These are phyloP conservation scores for Eueides isabella DNA, from an alignment of 1,140 invertebrate species.

Conservation along the genomic window DNA sequence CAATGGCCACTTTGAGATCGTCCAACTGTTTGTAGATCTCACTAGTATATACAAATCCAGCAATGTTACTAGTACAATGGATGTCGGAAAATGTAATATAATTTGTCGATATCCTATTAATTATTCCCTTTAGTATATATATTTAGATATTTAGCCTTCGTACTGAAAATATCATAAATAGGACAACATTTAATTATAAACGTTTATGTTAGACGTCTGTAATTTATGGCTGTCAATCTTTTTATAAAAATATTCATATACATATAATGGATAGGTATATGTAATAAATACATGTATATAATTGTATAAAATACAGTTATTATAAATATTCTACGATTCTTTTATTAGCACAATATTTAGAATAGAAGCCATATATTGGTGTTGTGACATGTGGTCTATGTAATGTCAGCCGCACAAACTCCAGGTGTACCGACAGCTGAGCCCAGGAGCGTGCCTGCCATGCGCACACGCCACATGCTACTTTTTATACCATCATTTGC, in stretches of 20 bases:
- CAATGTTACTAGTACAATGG: conserved; percentile 1
- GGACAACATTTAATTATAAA: too few species aligned
- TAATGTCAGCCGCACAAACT: conserved; percentile 41
- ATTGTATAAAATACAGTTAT: too few species aligned
- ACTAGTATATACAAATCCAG: conserved; percentile 30
- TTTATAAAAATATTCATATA: too few species aligned
- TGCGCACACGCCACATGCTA: conserved; percentile 46
- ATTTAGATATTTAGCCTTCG: not conserved
- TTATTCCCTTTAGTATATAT: not conserved
- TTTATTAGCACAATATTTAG: not conserved
- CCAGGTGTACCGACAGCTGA: conserved; percentile 67
- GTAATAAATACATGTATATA: too few species aligned
- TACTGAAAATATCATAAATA: not conserved
- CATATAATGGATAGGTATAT: too few species aligned
- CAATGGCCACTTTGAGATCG: conserved; percentile 57
- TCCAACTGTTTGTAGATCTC: conserved; percentile 45
- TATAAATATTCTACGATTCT: too few species aligned
- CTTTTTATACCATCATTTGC: conserved; percentile 30
- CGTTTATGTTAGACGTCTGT: too few species aligned
- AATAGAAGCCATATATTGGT: conserved; percentile 57
- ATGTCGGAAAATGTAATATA: not conserved
- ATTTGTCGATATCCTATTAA: not conserved
- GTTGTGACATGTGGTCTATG: conserved; percentile 48
- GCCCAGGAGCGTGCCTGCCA: conserved; percentile 55
- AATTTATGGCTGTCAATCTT: too few species aligned